A percentile compares a stretch with the other conserved stretches of the same genome.
Conservation (phyloP, 2,888 invertebrate species). For the Ernsta delagoae region DNA sequence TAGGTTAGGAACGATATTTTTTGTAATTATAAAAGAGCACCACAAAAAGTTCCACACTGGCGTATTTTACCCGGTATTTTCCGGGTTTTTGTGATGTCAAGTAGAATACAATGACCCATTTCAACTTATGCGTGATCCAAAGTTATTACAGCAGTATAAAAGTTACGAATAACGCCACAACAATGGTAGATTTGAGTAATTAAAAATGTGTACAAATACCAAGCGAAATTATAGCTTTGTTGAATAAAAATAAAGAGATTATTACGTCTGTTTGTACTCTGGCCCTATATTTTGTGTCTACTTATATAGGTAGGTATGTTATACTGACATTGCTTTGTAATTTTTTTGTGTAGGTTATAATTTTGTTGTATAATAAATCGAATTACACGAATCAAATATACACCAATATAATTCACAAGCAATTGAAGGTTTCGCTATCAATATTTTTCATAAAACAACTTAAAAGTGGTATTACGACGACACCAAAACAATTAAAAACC, state of each 20-base stretch:
- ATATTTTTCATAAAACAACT: no score
- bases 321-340: no score
- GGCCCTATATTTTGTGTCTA: no score
- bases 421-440: no score
- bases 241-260: slow-evolving; percentile 21
- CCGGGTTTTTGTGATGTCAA: slow-evolving; percentile 33
- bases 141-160: slow-evolving; percentile 37
- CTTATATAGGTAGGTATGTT: no score
- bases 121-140: slow-evolving; percentile 37
- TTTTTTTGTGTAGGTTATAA: no score
- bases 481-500: no score
- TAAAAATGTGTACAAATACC: slow-evolving; percentile 36
- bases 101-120: slow-evolving; percentile 37
- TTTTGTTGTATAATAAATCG: no score
- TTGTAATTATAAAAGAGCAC: slow-evolving; percentile 4
- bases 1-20: slow-evolving; percentile 1
- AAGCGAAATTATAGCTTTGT: slow-evolving; percentile 19
- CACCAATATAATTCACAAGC: no score
- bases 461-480: no score
- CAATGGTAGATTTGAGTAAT: slow-evolving; percentile 37
- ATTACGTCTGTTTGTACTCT: no score
- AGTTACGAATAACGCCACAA: slow-evolving; percentile 33
- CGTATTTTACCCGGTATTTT: slow-evolving; percentile 27
- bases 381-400: no score
- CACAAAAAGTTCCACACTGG: slow-evolving; percentile 12